These are phyloP conservation scores for Struthidea cinerea DNA, from an alignment of 2,113 vertebrate species.

Conservation along the genomic window DNA sequence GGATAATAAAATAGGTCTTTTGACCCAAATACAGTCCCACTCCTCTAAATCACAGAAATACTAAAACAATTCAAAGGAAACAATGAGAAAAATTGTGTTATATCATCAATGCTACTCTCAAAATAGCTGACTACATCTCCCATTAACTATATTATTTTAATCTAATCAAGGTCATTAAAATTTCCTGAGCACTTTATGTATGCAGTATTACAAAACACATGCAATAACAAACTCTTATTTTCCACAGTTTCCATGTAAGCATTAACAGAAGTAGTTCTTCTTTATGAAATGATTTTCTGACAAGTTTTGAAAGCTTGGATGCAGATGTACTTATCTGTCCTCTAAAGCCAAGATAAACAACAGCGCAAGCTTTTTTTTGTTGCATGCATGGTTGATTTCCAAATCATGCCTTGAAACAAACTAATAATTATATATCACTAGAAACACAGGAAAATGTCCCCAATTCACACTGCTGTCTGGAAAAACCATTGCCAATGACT, in stretches of 20 bases:
- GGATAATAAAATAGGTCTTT: neutral
- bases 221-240: neutral
- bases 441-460: neutral
- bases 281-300: neutral
- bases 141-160: neutral
- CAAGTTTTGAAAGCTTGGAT: neutral
- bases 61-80: neutral
- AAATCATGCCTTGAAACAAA: slow-evolving; percentile 19
- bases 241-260: neutral
- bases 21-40: neutral
- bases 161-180: neutral
- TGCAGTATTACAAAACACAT: neutral
- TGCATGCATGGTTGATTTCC: neutral
- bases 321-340: neutral
- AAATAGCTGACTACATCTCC: neutral
- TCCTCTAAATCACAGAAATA: neutral
- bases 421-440: neutral
- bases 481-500: neutral
- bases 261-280: neutral
- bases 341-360: slow-evolving; percentile 25
- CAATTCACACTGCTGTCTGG: neutral
- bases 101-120: neutral
- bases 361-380: neutral
- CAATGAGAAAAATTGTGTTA: neutral
- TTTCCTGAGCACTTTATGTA: neutral